Percentiles rank a stretch among this genome's conserved stretches.
Evolutionary conservation across 1,140 invertebrate species (phyloP).

Genomic region (Drosophila teissieri): DNA sequence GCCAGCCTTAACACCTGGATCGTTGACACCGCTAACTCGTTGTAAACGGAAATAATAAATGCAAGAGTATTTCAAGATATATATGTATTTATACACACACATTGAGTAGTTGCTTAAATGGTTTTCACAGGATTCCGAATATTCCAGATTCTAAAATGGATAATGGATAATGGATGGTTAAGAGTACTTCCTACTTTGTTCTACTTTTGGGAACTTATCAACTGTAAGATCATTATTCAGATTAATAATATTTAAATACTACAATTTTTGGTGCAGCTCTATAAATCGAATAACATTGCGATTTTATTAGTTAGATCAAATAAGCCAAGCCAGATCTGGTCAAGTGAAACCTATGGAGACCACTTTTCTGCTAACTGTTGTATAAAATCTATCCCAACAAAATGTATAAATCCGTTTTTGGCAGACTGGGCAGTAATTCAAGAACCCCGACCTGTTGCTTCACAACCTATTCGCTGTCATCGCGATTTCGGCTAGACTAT

Average conservation of each 20-base stretch:
- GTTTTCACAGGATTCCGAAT: background rate
- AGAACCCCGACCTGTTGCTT: slow-evolving; percentile 11
- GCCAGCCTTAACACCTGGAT: slow-evolving; percentile 85
- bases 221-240: no score
- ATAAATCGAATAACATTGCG: no score
- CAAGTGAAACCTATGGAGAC: background rate
- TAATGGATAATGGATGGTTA: no score
- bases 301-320: no score
- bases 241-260: no score
- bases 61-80: background rate
- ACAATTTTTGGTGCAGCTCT: no score
- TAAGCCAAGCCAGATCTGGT: background rate
- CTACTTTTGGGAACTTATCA: no score
- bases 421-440: background rate
- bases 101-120: background rate
- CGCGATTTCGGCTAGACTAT: slow-evolving; percentile 20
- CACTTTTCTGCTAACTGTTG: background rate
- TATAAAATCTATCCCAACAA: background rate
- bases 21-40: background rate
- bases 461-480: slow-evolving; percentile 4
- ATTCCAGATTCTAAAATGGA: no score
- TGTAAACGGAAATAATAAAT: slow-evolving; percentile 50
- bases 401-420: background rate
- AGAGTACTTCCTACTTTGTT: no score
- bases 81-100: background rate